Base-by-base conservation (phyloP, 2,797 vertebrate genomes). In the Zenarchopterus dispar region DNA sequence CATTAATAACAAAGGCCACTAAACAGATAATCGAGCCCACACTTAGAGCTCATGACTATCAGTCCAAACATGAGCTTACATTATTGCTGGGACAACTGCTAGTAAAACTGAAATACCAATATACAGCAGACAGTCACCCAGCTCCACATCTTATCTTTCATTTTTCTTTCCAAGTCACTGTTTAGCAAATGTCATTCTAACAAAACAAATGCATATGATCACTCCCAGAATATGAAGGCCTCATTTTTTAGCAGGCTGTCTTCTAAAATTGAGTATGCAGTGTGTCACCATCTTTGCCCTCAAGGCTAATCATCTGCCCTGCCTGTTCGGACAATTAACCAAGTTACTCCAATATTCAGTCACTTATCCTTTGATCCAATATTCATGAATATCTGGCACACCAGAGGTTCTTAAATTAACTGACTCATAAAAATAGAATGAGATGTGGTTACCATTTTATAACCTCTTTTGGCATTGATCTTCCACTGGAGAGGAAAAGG, bases 401-500 rank as follows among this genome's bases (percentile, higher is more conserved):
- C 60, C 62, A 52, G 66, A 59, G 82, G 58, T 73, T 86, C 67
- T 84, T 56, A 75, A 80, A 88, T 87, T 53, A 87, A 85, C 71
- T 68, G 56, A 41, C 67, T 84, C 66, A 81, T 89, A 59, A 85
- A 87, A 86, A 56, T 58, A 70, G 59, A 78, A 86, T 73, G 73
- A 87, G 75, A 82, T 64, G 67, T 70, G 78, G 86, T 88, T 86
- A 84, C 66, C 73, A 73, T 89, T 89, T 87, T 78, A 87, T 83
- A 82, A 81, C 70, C 65, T 81, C 87, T 79, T 83, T 82, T 80
- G 81, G 84, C 86, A 77, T 78, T 82, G 86, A 80, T 81, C 70
- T 81, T 56, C 52, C 67, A 73, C 58, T 64, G 77, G 52, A 64
- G 73, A 81, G 65, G 26, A 75, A 67, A 75, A 67, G 56, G 74